These are phyloP conservation scores for Clinocottus analis DNA, from an alignment of 2,113 vertebrate genomes.

Conservation along the genomic window DNA sequence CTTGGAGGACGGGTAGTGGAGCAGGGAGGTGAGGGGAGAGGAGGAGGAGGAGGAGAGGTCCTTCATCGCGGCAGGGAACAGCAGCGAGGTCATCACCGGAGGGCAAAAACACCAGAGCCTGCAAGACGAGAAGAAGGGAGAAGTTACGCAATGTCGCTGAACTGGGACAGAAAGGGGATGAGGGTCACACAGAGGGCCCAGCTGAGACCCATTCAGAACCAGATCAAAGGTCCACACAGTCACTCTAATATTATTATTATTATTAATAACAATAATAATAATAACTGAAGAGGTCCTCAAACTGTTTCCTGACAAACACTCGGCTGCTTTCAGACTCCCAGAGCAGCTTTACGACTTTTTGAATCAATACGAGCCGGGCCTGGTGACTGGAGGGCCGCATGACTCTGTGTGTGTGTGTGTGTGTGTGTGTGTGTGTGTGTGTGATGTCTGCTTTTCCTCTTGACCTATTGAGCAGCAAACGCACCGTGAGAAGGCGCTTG, in stretches of 20 bases:
- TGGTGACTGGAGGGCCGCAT: slow-evolving; percentile 26
- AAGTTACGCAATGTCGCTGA: slow-evolving; percentile 18
- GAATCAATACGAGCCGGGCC: slow-evolving; percentile 26
- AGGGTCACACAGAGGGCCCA: background rate
- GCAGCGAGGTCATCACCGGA: slow-evolving; percentile 81
- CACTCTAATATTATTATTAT: too few relatives aligned
- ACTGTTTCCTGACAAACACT: slow-evolving; percentile 20
- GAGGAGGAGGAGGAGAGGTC: slow-evolving; percentile 77
- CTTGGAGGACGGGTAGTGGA: slow-evolving; percentile 80
- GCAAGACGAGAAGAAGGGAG: background rate
- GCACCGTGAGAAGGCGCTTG: slow-evolving; percentile 65
- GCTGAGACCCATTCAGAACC: too few relatives aligned
- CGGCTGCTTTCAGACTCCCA: background rate
- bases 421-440: slow-evolving; percentile 7
- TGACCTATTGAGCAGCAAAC: slow-evolving; percentile 74
- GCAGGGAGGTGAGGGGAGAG: slow-evolving; percentile 78
- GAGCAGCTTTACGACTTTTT: background rate
- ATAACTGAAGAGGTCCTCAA: too few relatives aligned
- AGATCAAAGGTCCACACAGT: too few relatives aligned
- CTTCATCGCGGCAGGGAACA: slow-evolving; percentile 80
- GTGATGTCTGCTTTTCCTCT: slow-evolving; percentile 66
- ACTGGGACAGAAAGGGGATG: background rate
- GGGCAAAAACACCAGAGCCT: slow-evolving; percentile 59
- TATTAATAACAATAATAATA: too few relatives aligned
- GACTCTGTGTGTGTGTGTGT: slow-evolving; percentile 31